phyloP scores from a whole-genome alignment of 2,888 invertebrate genomes.

The Apamea epomidion region DNA sequence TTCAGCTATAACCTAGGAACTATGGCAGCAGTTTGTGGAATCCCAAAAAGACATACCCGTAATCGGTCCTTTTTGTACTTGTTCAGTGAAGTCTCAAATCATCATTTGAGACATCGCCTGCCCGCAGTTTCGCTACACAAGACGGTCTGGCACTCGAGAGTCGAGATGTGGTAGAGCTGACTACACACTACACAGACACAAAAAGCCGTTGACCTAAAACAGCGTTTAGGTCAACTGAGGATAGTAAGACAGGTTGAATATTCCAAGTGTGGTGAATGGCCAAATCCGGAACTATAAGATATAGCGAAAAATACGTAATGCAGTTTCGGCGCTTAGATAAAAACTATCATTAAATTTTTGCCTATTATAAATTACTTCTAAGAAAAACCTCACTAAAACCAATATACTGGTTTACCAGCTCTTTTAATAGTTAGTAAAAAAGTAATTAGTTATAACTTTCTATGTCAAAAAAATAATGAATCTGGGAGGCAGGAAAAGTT shows the following conservation, averaged over 20 bases:
- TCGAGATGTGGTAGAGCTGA: conserved; percentile 31
- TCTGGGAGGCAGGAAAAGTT: neutral
- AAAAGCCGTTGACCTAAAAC: conserved; percentile 42
- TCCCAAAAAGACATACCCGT: neutral
- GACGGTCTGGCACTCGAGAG: conserved; percentile 32
- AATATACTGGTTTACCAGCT: neutral
- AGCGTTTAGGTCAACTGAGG: conserved; percentile 19
- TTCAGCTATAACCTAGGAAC: neutral
- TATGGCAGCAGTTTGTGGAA: neutral
- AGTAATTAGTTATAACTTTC: neutral
- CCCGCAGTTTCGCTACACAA: neutral
- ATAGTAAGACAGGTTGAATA: neutral
- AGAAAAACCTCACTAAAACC: neutral
- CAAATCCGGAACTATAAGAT: neutral
- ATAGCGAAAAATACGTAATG: neutral
- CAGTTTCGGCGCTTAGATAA: neutral
- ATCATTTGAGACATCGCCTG: neutral
- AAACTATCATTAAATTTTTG: neutral
- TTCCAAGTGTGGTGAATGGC: neutral
- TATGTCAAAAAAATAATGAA: neutral
- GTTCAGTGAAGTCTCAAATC: conserved; percentile 22
- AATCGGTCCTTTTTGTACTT: neutral
- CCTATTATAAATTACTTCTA: too few relatives aligned
- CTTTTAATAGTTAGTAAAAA: neutral
- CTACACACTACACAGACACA: conserved; percentile 29